A percentile compares a stretch with the other conserved stretches of the same genome.
Evolutionary conservation across 1,140 invertebrate genomes (phyloP).

Genomic region (Archegozetes longisetosus): DNA sequence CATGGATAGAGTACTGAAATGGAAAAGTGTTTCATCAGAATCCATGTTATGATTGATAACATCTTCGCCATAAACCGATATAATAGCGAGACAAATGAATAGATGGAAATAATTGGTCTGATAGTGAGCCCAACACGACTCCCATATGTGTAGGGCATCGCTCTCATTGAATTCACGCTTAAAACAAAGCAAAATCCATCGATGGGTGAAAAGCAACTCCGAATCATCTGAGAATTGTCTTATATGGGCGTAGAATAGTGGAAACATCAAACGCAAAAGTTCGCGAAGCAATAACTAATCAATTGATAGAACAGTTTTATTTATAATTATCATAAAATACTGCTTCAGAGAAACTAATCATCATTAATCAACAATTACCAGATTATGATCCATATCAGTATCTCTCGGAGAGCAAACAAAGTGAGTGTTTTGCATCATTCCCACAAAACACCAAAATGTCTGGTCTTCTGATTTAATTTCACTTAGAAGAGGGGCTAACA

Average conservation of each 20-base stretch:
- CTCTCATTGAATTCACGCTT: constrained; percentile 71
- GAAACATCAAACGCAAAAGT: constrained; percentile 66
- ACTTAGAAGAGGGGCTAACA: constrained; percentile 66
- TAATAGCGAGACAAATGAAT: constrained; percentile 74
- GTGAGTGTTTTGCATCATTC: constrained; percentile 70
- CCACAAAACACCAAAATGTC: constrained; percentile 85
- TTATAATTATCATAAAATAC: too few relatives aligned
- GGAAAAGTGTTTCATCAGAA: constrained; percentile 79
- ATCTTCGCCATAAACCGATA: constrained; percentile 71
- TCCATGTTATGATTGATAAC: constrained; percentile 72
- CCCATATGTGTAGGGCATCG: constrained; percentile 75
- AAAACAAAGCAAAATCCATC: constrained; percentile 82
- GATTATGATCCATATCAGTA: constrained; percentile 79
- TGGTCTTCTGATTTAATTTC: constrained; percentile 75
- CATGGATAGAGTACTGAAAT: constrained; percentile 86
- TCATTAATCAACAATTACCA: too few relatives aligned
- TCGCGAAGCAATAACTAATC: constrained; percentile 71
- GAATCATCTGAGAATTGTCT: constrained; percentile 62
- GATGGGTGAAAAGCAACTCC: constrained; percentile 74
- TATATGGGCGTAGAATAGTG: constrained; percentile 68
- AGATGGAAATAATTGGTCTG: constrained; percentile 82
- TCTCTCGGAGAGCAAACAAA: constrained; percentile 84
- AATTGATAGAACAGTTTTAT: too few relatives aligned
- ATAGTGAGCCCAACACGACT: constrained; percentile 85
- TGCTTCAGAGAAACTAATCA: too few relatives aligned